phyloP scores from a whole-genome alignment of 2,888 invertebrate genomes.

The Pristionchus mayeri region DNA sequence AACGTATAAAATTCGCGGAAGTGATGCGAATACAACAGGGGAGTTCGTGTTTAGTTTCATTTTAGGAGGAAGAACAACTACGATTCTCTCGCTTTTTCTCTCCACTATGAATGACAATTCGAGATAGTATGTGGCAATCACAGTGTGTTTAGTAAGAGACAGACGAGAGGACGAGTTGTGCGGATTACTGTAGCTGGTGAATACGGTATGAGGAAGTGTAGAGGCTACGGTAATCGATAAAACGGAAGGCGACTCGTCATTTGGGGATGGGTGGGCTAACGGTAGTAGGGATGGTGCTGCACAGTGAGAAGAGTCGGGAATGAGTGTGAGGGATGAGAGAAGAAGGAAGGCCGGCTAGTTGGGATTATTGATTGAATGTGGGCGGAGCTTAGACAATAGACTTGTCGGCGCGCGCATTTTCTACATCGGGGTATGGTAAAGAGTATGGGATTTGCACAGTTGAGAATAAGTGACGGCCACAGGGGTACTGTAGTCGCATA shows the following conservation, averaged over 20 bases:
- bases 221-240: constrained; percentile 20
- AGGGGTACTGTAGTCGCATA: background rate
- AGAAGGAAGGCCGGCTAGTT: background rate
- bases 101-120: constrained; percentile 28
- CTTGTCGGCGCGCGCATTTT: background rate
- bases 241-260: constrained; percentile 7
- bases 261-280: background rate
- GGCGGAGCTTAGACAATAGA: constrained; percentile 10
- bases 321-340: constrained; percentile 12
- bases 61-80: background rate
- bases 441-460: background rate
- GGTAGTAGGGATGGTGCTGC: background rate
- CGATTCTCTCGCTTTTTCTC: background rate
- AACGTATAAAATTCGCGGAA: constrained; percentile 26
- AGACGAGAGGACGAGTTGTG: background rate
- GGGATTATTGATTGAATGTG: constrained; percentile 18
- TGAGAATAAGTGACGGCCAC: too few species aligned
- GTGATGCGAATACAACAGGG: background rate
- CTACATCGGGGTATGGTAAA: background rate
- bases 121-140: background rate
- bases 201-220: constrained; percentile 8
- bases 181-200: background rate
- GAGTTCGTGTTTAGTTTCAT: background rate
- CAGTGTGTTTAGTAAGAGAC: constrained; percentile 39
- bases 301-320: background rate